Evolutionary conservation across 1,140 invertebrate genomes (phyloP).

Genomic region (Lanistes nyassanus): DNA sequence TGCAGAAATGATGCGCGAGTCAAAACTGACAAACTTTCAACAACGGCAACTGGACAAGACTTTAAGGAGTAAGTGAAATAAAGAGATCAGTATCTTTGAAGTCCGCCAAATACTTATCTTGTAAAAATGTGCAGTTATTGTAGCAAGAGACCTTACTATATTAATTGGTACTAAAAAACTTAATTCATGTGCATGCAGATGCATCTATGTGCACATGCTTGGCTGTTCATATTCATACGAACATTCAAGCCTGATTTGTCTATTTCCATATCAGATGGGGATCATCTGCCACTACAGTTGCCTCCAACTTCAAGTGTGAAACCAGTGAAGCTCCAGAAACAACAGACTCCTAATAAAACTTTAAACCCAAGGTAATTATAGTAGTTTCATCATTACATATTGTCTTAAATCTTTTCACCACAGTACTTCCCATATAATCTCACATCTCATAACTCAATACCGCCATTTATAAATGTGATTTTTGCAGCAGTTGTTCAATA

Average conservation of each 20-base stretch:
- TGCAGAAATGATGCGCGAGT: conserved; percentile 65
- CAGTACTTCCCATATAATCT: no score
- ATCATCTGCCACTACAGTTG: conserved; percentile 45
- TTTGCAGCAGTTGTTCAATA: no score
- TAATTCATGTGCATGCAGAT: no score
- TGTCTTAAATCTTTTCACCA: no score
- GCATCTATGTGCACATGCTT: conserved; percentile 3
- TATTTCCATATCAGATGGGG: conserved; percentile 45
- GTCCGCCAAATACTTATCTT: not conserved
- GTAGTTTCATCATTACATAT: no score
- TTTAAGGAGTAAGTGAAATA: conserved; percentile 50
- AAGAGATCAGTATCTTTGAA: not conserved
- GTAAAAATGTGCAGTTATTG: not conserved
- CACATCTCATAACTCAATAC: no score
- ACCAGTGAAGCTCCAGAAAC: conserved; percentile 38
- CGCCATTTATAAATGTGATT: no score
- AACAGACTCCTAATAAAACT: conserved; percentile 41
- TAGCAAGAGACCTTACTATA: not conserved
- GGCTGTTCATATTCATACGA: not conserved
- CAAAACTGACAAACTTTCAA: conserved; percentile 62
- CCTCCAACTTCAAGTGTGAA: conserved; percentile 55
- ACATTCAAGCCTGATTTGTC: not conserved
- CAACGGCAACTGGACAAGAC: conserved; percentile 59
- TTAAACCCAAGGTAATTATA: conserved; percentile 33
- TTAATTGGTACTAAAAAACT: not conserved